These are phyloP conservation scores for Bubo scandiacus DNA, from an alignment of 2,113 vertebrate genomes.

Conservation along the genomic window DNA sequence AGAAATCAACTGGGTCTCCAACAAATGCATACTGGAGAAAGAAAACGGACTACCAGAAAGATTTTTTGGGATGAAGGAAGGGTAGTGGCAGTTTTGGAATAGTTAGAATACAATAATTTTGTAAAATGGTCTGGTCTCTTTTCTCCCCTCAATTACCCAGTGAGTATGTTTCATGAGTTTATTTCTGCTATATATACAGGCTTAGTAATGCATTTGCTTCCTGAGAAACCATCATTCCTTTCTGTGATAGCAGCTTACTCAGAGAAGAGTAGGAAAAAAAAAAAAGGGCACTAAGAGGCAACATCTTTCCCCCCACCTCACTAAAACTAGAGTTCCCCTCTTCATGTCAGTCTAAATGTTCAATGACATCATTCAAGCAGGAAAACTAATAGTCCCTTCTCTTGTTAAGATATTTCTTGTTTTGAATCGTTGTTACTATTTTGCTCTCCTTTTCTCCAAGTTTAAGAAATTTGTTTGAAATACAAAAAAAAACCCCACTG, in stretches of 20 bases:
- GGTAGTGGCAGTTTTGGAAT: background rate
- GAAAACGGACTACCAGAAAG: background rate
- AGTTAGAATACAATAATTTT: background rate
- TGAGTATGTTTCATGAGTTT: background rate
- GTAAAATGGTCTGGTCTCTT: background rate
- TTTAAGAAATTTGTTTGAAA: background rate
- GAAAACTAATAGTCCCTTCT: background rate
- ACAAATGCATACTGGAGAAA: background rate
- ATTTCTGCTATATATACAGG: background rate
- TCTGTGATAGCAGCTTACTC: background rate
- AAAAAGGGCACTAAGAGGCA: background rate
- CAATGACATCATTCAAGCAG: background rate
- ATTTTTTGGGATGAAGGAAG: background rate
- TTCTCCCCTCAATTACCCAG: background rate
- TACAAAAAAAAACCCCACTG: background rate
- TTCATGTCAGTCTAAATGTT: background rate
- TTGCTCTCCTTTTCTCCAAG: background rate
- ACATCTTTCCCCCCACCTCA: background rate
- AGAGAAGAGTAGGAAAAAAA: rapidly evolving
- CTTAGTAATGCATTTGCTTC: background rate
- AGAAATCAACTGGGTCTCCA: background rate
- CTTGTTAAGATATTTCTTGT: background rate
- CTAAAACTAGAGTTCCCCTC: background rate
- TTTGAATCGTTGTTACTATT: background rate
- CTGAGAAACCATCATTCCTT: background rate